Evolutionary conservation across 2,113 vertebrate species (phyloP), one percentile per base, ranked within the genome.

Genomic region (Potamarius usumacintae): DNA sequence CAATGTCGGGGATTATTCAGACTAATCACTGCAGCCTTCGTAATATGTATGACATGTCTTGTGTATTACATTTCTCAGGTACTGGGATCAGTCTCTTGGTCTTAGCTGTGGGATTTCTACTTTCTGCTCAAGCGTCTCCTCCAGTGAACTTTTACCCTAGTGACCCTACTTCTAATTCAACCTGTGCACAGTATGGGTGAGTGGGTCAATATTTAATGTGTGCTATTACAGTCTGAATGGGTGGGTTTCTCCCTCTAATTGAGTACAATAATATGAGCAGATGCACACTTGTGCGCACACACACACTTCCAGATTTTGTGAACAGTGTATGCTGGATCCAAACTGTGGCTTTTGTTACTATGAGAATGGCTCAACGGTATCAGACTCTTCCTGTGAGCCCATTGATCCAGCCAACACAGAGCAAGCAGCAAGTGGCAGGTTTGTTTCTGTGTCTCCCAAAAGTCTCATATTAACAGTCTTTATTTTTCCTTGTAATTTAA

Each of bases 271-370:
- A 58, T 80, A 34, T 60, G 15, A 42, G 42, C 18, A 6, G 55
- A 20, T 42, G 55, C 27, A 34, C 4, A 5, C 7, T 22, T 42
- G 42, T 42, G 42, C 4, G 42, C 22, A 62, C 42, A 14, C 42
- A 25, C 80, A n/a, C 65, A 20, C 90, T 94, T 34, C 1, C 87
- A 99, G 98, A 89, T 96, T 94, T 91, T 99, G 98, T 91, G 95
- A 98, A 25, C 89, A 90, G 48, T 99, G 98, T 91, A 99, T 99
- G 97, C 89, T 98, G 94, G 96, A 99, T 93, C 96, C 98, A 25
- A 89, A 88, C 87, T 99, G 98, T 89, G 98, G 98, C 22, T 98
- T 99, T 91, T 99, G 98, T 94, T 99, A 97, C 89, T 95, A 91
- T 88, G 93, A 97, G 86, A 98, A 98, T 87, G 92, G 91, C 81